Percentiles rank a stretch among this genome's conserved stretches.
Evolutionary conservation across 2,797 vertebrate genomes (phyloP).

Genomic region (Prunella strophiata): DNA sequence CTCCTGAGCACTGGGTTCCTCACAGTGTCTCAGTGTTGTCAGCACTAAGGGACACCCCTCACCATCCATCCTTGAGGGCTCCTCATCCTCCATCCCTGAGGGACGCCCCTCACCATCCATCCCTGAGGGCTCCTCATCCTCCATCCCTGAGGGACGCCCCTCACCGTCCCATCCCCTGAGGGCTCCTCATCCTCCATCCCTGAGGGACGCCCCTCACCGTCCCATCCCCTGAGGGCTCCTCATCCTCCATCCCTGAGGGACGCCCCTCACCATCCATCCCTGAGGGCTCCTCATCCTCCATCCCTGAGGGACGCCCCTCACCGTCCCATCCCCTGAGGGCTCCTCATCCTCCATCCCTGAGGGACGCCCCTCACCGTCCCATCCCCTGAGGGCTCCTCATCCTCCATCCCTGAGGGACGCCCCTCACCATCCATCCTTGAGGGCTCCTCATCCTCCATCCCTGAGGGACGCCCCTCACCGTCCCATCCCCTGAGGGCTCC

Average conservation of each 20-base stretch:
- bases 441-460: fast-evolving
- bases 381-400: fast-evolving
- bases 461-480: fast-evolving
- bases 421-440: too few relatives aligned
- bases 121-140: fast-evolving
- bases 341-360: fast-evolving
- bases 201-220: fast-evolving
- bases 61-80: background rate
- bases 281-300: background rate
- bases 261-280: too few relatives aligned
- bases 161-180: too few relatives aligned
- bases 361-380: fast-evolving
- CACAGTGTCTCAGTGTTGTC: fast-evolving
- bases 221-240: fast-evolving
- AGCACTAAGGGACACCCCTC: background rate
- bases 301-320: fast-evolving
- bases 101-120: background rate
- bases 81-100: background rate
- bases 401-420: too few relatives aligned
- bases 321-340: fast-evolving
- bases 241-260: fast-evolving
- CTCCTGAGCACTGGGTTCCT: background rate
- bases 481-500: background rate
- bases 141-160: background rate
- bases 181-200: fast-evolving